Base-by-base conservation (phyloP, 1,140 invertebrate species). In the Drosophila simulans region DNA sequence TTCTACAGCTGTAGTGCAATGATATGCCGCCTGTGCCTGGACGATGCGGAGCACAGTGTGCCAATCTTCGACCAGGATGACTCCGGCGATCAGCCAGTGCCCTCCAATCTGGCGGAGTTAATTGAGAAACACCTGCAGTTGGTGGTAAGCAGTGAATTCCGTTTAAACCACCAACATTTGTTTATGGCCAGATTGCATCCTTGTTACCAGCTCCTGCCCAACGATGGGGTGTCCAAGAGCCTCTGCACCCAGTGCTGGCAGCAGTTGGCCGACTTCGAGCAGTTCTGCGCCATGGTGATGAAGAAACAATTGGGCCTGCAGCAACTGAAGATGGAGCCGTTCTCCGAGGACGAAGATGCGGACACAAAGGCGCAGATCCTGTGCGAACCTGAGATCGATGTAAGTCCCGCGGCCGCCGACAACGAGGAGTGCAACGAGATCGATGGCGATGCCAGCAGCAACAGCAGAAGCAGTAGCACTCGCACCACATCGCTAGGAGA, bases 1-100 rank as follows among this genome's bases (percentile, higher is more conserved):
- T 34, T 15, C 31, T 52, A 31, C 34, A n/a, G 17, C 35, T 27
- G 11, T 8, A 48, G 13, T 27, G 42, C 43, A 46, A 77, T 72
- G 52, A 71, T 78, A 53, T 77, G 75, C 52, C 74, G 75, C 13
- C 73, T 77, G 11, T 77, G 75, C 42, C 52, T 77, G 43, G 57
- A 70, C 25, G 74, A 78, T n/a, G 74, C 52, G 37, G 34, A 66
- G 52, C 71, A 75, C 58, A 65, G 40, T 48, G 60, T 75, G 34
- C 54, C 59, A 22, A 75, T 75, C 45, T 75, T 71, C 27, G 65
- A 71, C 40, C 40, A 53, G 35, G 55, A 54, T 5, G 46, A 63
- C 11, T 4, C 35, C 17, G 34, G 39, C 15, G 31, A 59, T 34
- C 37, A 46, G 22, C 45, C 48, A n/a, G 34, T 39, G 31, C 64